Evolutionary conservation across 2,888 invertebrate genomes (phyloP), one percentile per base, ranked within the genome.

Genomic region (Sminthurinus aureus): DNA sequence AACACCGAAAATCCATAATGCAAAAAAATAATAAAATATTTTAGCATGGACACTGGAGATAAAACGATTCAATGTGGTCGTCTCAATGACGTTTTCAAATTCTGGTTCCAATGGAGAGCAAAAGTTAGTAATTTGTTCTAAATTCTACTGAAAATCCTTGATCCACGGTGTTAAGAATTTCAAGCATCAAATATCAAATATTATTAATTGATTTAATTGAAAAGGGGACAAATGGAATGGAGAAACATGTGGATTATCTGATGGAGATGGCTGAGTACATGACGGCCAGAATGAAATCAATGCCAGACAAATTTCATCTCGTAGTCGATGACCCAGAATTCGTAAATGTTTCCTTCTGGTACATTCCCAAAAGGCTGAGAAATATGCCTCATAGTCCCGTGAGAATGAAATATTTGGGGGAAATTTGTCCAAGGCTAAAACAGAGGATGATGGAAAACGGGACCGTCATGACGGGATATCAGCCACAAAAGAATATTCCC

Each of bases 291-390:
- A 95, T 97, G 90, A 94, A 94, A 89, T 94, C 94, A 89, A 95
- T 95, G 86, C 93, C 95, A 0, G 96, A 97, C 90, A 94, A 94
- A 90, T 97, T 94, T 92, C 93, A 96, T 90, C 92, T 97, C 86
- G 94, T 97, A 89, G 91, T 96, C 90, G 89, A 89, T 11, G 96
- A 96, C 92, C 98, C 99, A 0, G 98, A 99, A 92, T 93, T 96
- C 91, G 97, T 98, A 20, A 99, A 99, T 91, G 97, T 99, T 64
- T 96, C 96, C 90, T 99, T 99, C 93, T 99, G 99, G 99, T 99
- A 99, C 91, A 92, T 99, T 88, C 99, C 99, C 20, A 93, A 93
- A 79, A 94, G 97, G 89, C 92, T 97, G 89, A 92, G 96, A 0
- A 93, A 93, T 50, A 91, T 95, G 89, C 93, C 95, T 0, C 96